These are phyloP conservation scores for Pangasius larnaudii DNA, from an alignment of 2,797 vertebrate genomes.

Conservation along the genomic window DNA sequence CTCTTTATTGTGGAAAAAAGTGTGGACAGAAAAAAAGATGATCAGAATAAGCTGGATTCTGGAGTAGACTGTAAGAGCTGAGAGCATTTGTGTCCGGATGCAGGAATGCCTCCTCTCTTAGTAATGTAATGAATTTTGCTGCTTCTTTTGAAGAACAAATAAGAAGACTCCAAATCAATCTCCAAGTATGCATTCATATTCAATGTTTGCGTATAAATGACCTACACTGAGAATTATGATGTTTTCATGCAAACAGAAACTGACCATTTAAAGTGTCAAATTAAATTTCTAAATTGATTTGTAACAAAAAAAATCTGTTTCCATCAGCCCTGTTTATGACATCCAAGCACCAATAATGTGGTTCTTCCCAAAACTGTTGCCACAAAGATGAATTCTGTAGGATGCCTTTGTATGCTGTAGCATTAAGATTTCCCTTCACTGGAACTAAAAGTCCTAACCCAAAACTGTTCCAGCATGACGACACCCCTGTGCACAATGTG, in stretches of 20 bases:
- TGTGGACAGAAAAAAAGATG: neutral
- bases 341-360: neutral
- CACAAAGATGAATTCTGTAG: neutral
- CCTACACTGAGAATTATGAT: neutral
- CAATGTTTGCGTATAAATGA: neutral
- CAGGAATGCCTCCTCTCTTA: neutral
- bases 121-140: neutral
- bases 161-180: neutral
- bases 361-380: neutral
- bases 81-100: neutral
- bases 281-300: neutral
- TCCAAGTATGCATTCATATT: neutral
- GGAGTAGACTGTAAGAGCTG: neutral
- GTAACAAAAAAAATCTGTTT: neutral
- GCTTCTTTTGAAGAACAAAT: neutral
- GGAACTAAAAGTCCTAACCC: neutral
- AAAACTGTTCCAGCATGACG: neutral
- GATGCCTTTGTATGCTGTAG: neutral
- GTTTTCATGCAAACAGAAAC: neutral
- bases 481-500: neutral
- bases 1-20: neutral
- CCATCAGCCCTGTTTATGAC: neutral
- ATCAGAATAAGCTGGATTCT: slow-evolving; percentile 1
- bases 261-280: neutral
- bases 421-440: neutral